These are phyloP conservation scores for Diloba caeruleocephala DNA, from an alignment of 2,888 invertebrate species.

Conservation along the genomic window DNA sequence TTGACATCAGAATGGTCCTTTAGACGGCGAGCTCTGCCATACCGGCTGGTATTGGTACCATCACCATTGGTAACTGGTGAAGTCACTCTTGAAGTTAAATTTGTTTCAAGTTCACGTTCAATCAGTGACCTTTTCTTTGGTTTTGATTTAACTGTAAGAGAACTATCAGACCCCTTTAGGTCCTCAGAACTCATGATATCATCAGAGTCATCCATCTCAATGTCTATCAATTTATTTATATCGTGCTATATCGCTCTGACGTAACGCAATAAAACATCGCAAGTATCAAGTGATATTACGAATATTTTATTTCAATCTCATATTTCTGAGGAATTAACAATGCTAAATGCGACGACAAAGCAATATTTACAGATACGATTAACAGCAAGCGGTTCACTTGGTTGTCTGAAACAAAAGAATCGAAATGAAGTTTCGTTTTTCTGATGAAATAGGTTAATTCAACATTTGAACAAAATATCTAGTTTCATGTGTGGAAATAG, in stretches of 20 bases:
- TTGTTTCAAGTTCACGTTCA: constrained; percentile 83
- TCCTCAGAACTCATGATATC: constrained; percentile 74
- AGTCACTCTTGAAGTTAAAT: constrained; percentile 77
- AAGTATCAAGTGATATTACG: constrained; percentile 49
- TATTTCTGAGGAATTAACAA: constrained; percentile 53
- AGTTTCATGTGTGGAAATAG: constrained; percentile 35
- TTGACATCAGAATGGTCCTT: constrained; percentile 78
- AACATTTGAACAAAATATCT: constrained; percentile 66
- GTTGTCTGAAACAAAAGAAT: constrained; percentile 84
- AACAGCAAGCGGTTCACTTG: constrained; percentile 58
- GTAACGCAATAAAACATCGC: constrained; percentile 64
- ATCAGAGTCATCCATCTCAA: constrained; percentile 80
- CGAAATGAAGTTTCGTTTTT: constrained; percentile 83
- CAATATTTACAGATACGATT: constrained; percentile 57
- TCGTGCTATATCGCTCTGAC: constrained; percentile 58
- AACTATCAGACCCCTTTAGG: constrained; percentile 58
- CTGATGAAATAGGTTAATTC: constrained; percentile 77
- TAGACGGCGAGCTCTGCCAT: constrained; percentile 88
- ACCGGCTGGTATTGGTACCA: constrained; percentile 85
- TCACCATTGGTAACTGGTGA: constrained; percentile 70
- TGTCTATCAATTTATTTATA: constrained; percentile 34
- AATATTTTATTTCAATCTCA: constrained; percentile 53
- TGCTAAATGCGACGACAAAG: constrained; percentile 56
- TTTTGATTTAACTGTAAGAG: constrained; percentile 64
- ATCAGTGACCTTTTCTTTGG: constrained; percentile 81